Conservation (phyloP, 2,888 invertebrate species). For the Belgica antarctica region DNA sequence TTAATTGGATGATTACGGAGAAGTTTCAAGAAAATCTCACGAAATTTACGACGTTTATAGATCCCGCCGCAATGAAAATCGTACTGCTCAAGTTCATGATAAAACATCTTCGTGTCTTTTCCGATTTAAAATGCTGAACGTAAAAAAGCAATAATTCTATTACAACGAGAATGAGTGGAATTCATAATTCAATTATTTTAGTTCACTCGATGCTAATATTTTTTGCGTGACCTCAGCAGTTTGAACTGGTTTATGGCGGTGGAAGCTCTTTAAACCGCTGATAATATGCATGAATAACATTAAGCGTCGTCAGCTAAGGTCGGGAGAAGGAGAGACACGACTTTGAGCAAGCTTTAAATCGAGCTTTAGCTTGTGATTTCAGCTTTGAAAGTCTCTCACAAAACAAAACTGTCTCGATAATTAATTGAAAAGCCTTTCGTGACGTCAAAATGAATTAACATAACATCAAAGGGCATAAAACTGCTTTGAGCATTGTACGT, state of each 20-base stretch:
- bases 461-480: not conserved
- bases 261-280: not conserved
- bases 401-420: not conserved
- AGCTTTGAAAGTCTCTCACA: not conserved
- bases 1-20: conserved; percentile 3
- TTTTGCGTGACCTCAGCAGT: conserved; percentile 15
- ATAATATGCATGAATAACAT: not conserved
- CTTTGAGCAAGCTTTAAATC: no score
- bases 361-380: not conserved
- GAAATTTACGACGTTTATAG: no score
- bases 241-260: conserved; percentile 17
- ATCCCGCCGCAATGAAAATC: no score
- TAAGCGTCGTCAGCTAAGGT: not conserved
- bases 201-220: conserved; percentile 3
- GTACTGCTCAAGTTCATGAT: no score
- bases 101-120: not conserved
- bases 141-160: not conserved
- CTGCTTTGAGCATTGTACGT: not conserved
- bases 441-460: conserved; percentile 1
- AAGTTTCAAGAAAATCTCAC: no score
- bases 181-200: conserved; percentile 18
- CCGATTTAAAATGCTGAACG: not conserved
- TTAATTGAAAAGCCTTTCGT: not conserved
- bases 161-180: conserved; percentile 6
- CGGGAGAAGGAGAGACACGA: no score